phyloP scores from a whole-genome alignment of 2,113 vertebrate species.

The Chaenogobius annularis region DNA sequence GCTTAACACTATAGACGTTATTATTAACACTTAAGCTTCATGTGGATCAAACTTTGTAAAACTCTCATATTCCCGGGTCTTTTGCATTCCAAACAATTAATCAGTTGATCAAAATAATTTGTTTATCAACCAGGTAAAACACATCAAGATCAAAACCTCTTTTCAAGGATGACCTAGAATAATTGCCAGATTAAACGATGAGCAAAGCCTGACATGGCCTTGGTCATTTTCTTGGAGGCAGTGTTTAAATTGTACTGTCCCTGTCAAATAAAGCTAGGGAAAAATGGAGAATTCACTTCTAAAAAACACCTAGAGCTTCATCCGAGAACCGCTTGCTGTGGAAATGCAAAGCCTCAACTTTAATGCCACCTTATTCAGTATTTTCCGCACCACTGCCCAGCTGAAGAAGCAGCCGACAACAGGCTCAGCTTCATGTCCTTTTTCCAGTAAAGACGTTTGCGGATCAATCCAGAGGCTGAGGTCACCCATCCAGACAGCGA shows the following conservation, averaged over 20 bases:
- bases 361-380: conserved; percentile 18
- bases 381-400: conserved; percentile 12
- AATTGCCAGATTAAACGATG: too few relatives aligned
- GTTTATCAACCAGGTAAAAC: too few relatives aligned
- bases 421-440: conserved; percentile 25
- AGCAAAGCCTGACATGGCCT: background rate
- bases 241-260: background rate
- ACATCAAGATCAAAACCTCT: too few relatives aligned
- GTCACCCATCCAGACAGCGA: conserved; percentile 59
- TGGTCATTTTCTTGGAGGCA: background rate
- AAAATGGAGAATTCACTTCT: background rate
- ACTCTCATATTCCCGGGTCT: too few relatives aligned
- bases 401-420: conserved; percentile 35
- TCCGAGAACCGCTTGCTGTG: background rate
- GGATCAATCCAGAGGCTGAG: conserved; percentile 37
- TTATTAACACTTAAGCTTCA: too few relatives aligned
- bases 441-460: conserved; percentile 53
- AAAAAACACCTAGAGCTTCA: background rate
- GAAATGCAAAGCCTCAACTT: background rate
- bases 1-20: too few relatives aligned
- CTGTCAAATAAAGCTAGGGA: background rate
- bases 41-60: too few relatives aligned
- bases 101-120: too few relatives aligned
- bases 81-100: too few relatives aligned
- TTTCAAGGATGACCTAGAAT: too few relatives aligned